These are phyloP conservation scores for Musca vetustissima DNA, from an alignment of 1,140 invertebrate species.

Conservation along the genomic window DNA sequence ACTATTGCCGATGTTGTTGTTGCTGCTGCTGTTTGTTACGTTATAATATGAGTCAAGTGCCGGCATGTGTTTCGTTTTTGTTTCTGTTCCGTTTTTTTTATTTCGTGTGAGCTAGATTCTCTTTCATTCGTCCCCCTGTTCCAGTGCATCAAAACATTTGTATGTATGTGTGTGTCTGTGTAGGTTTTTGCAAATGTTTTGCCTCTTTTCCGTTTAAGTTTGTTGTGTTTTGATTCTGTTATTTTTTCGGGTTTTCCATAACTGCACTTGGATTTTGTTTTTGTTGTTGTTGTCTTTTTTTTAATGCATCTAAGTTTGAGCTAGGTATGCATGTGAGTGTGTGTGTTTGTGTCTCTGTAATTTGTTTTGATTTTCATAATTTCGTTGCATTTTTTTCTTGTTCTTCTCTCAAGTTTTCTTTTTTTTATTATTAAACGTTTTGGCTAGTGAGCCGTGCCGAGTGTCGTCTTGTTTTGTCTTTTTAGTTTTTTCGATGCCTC, in stretches of 20 bases:
- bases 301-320: neutral
- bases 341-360: neutral
- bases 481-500: no score
- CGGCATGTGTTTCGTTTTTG: constrained; percentile 1
- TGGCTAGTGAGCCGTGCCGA: no score
- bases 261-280: no score
- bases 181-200: constrained; percentile 1
- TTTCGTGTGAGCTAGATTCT: neutral
- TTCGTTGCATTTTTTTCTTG: neutral
- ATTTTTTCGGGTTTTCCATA: no score
- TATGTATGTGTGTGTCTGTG: neutral
- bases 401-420: neutral
- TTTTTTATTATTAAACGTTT: no score
- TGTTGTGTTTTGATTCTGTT: neutral
- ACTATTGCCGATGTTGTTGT: neutral
- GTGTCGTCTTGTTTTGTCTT: no score
- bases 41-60: constrained; percentile 23
- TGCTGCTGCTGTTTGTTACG: neutral
- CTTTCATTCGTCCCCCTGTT: neutral
- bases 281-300: no score
- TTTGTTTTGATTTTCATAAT: neutral
- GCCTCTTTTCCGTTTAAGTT: neutral
- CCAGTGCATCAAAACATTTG: neutral
- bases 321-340: neutral
- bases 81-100: no score